A percentile compares a stretch with the other conserved stretches of the same genome.
Conservation (phyloP, 2,113 vertebrate species). For the Eubucco bourcierii region DNA sequence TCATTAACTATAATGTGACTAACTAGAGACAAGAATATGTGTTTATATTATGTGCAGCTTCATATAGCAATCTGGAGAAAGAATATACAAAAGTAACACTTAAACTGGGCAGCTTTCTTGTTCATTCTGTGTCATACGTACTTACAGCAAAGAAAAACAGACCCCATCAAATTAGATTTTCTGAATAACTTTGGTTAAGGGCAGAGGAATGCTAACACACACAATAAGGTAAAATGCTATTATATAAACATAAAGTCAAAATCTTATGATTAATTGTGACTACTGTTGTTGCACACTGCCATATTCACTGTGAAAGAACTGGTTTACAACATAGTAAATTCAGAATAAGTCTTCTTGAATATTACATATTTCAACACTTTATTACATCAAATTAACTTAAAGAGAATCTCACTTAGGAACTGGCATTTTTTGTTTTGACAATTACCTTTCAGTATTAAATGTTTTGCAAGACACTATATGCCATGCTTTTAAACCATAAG, state of each 20-base stretch:
- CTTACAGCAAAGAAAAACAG: conserved; percentile 63
- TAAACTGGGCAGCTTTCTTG: conserved; percentile 74
- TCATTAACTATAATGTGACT: conserved; percentile 92
- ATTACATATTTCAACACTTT: neutral
- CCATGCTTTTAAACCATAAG: neutral
- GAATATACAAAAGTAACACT: conserved; percentile 76
- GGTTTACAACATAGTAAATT: neutral
- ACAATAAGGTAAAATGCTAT: neutral
- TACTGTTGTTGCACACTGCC: neutral
- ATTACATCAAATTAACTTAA: neutral
- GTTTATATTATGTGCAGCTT: conserved; percentile 85
- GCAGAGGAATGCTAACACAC: conserved; percentile 19
- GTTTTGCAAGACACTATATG: neutral
- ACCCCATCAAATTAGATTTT: conserved; percentile 58
- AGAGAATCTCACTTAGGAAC: neutral
- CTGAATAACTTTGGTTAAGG: conserved; percentile 54
- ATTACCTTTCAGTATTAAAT: neutral
- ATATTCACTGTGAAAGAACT: neutral
- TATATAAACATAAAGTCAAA: neutral
- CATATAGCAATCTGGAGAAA: conserved; percentile 83
- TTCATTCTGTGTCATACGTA: conserved; percentile 59
- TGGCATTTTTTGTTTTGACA: neutral
- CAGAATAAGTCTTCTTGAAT: neutral
- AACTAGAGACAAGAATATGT: conserved; percentile 85
- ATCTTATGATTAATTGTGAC: neutral